phyloP scores from a whole-genome alignment of 2,888 invertebrate species.

The Andrena camellia region DNA sequence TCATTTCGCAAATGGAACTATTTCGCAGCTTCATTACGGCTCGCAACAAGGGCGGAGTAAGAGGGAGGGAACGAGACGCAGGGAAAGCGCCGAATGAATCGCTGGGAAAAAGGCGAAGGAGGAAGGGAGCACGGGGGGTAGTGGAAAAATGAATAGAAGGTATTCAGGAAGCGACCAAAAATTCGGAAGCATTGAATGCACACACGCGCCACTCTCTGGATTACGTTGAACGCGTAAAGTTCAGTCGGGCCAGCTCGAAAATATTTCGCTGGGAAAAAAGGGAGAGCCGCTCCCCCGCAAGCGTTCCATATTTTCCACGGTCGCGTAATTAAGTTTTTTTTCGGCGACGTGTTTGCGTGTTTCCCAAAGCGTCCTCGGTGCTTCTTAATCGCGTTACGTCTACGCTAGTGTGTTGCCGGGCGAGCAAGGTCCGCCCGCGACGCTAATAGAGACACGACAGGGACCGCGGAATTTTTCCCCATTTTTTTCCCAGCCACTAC shows the following conservation, averaged over 20 bases:
- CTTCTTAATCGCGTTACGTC: conserved; percentile 31
- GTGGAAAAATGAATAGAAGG: conserved; percentile 51
- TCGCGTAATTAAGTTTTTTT: conserved; percentile 33
- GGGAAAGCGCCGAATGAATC: conserved; percentile 16
- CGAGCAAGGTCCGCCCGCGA: background rate
- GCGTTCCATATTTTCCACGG: background rate
- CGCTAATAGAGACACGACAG: background rate
- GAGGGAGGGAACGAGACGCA: background rate
- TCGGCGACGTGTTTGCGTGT: conserved; percentile 24
- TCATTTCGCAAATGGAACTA: conserved; percentile 81
- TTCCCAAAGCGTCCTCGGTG: conserved; percentile 17
- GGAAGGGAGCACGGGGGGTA: background rate
- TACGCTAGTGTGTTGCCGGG: conserved; percentile 2
- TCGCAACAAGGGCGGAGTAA: background rate
- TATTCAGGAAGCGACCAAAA: conserved; percentile 39
- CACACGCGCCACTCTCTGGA: conserved; percentile 31
- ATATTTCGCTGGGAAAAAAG: conserved; percentile 19
- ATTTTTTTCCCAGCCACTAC: background rate
- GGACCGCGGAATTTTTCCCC: background rate
- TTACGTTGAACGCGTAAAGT: conserved; percentile 29
- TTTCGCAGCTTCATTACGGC: conserved; percentile 49
- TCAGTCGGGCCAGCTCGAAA: background rate
- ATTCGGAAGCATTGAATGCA: conserved; percentile 38
- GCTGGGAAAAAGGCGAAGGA: background rate
- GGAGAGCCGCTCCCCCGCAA: background rate